Percentiles rank a stretch among this genome's conserved stretches.
These are phyloP conservation scores for Hippopotamus amphibius DNA, from an alignment of 2,113 vertebrate genomes.

Conservation along the genomic window DNA sequence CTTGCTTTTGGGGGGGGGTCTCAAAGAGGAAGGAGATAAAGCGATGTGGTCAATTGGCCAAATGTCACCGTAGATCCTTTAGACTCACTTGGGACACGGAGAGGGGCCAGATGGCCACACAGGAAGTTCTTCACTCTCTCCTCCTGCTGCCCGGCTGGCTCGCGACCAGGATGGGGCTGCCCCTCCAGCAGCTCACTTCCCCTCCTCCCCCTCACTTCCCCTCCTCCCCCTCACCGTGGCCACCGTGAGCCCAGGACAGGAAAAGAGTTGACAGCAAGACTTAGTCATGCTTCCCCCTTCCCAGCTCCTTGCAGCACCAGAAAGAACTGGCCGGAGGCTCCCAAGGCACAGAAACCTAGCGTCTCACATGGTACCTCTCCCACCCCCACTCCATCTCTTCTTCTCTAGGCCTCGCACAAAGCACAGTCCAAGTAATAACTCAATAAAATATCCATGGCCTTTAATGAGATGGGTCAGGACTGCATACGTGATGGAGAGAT, in stretches of 20 bases:
- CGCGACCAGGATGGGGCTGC: background rate
- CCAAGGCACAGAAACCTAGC: rapidly evolving
- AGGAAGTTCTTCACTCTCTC: background rate
- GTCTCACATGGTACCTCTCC: rapidly evolving
- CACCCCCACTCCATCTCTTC: rapidly evolving
- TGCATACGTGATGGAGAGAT: background rate
- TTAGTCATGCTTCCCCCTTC: background rate
- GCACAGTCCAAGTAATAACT: background rate
- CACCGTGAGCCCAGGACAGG: background rate
- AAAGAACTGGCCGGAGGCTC: background rate
- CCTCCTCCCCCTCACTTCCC: background rate
- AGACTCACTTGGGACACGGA: background rate
- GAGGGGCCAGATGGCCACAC: background rate
- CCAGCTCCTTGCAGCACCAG: rapidly evolving
- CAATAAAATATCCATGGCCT: background rate
- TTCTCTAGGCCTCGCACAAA: background rate
- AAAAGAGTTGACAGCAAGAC: background rate
- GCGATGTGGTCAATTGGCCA: background rate
- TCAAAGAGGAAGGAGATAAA: background rate
- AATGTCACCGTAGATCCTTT: rapidly evolving
- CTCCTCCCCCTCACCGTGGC: background rate
- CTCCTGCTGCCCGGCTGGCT: background rate
- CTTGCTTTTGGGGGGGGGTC: background rate
- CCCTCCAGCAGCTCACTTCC: background rate
- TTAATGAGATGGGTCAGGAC: background rate